Base-by-base conservation (phyloP, 2,797 vertebrate species). In the Pygocentrus nattereri region DNA sequence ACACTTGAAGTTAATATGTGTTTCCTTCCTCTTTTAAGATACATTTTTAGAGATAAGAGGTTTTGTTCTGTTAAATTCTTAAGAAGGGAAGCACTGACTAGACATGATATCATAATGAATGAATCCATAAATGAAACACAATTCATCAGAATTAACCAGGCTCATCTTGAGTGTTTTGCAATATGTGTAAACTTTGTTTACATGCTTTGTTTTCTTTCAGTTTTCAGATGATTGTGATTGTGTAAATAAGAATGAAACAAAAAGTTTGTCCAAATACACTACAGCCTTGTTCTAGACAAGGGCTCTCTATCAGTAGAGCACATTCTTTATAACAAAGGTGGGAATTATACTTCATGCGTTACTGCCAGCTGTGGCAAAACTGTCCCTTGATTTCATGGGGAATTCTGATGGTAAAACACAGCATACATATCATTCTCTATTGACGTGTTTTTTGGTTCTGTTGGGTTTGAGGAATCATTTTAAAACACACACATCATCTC, bases 151-250 rank as follows among this genome's bases (percentile, higher is more conserved):
- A 12, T 67, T 2, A 23, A 59, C 25, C n/a, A 5, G 18, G 16
- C 61, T 65, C 59, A 15, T 25, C 8, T 30, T 31, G 61, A 12
- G 27, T 15, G 1, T 23, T 4, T 23, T 65, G 2, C 19, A 23
- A 18, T 10, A 1, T 41, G 21, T 21, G 19, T 65, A 23, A 44
- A 68, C 5, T 0, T 10, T 69, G 67, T 19, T 31, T 58, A n/a
- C 23, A 21, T 16, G 1, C 23, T 64, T 27, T 31, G 18, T 34
- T 49, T 61, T 77, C 52, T 38, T 80, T 84, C 78, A 67, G 49
- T 80, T 81, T 77, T 68, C 54, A 77, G 80, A 81, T 81, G 49
- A 84, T 77, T 81, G 74, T 81, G 76, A 77, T 71, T 64, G 47
- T 41, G 23, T 31, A 0, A 65, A 38, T 54, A 56, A 69, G 52